These are phyloP conservation scores for Drosophila takahashii DNA, from an alignment of 1,140 invertebrate species.

Conservation along the genomic window DNA sequence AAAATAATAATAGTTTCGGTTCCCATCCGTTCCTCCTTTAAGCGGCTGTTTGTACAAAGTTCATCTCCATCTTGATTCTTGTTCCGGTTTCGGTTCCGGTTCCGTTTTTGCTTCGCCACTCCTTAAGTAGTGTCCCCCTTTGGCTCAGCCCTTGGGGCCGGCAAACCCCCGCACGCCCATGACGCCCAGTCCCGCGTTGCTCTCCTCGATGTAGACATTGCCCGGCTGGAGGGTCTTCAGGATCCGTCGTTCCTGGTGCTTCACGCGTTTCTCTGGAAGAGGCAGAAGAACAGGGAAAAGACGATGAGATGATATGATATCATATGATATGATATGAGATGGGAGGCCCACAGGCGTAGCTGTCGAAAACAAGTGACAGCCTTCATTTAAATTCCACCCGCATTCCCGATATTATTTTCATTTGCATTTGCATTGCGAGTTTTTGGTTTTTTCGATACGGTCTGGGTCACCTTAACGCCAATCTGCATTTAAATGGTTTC, in stretches of 20 bases:
- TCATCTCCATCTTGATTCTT: neutral
- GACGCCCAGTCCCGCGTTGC: conserved; percentile 45
- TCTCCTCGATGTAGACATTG: conserved; percentile 83
- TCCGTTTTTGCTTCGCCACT: conserved; percentile 1
- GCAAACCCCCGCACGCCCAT: conserved; percentile 23
- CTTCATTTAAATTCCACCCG: conserved; percentile 2
- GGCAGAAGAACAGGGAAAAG: conserved; percentile 3
- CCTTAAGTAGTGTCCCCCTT: conserved; percentile 43
- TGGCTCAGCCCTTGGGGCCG: conserved; percentile 49
- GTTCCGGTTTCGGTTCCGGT: neutral
- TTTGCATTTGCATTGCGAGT: conserved; percentile 6
- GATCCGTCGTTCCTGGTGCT: conserved; percentile 76
- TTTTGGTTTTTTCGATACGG: neutral
- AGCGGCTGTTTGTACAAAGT: conserved; percentile 45
- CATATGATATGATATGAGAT: neutral
- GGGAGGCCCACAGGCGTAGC: conserved; percentile 1
- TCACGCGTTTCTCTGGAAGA: conserved; percentile 66
- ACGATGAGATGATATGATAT: neutral
- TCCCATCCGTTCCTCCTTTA: conserved; percentile 7
- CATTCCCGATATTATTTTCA: neutral
- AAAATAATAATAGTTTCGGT: conserved; percentile 50
- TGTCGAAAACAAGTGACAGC: neutral
- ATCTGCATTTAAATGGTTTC: too few species aligned
- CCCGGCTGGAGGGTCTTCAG: conserved; percentile 76
- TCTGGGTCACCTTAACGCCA: neutral